phyloP scores from a whole-genome alignment of 2,888 invertebrate genomes.

The Xanthorhoe designata region DNA sequence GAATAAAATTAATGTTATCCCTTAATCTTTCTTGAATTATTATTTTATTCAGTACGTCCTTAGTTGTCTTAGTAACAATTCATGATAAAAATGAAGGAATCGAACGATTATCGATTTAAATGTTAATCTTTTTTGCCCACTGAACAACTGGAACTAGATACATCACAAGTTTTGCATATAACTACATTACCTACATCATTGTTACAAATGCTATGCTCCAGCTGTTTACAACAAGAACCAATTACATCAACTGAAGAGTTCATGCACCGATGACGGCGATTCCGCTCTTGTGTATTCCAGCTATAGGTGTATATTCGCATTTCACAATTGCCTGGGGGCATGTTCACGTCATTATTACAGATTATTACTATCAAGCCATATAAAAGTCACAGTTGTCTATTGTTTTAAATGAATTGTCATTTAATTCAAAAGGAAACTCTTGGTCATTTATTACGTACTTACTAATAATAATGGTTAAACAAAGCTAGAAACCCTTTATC shows the following conservation, averaged over 20 bases:
- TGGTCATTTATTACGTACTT: too few relatives aligned
- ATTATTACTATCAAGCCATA: constrained; percentile 33
- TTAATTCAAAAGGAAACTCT: too few relatives aligned
- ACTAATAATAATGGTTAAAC: too few relatives aligned
- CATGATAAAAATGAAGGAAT: too few relatives aligned
- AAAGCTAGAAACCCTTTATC: too few relatives aligned
- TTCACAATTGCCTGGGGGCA: constrained; percentile 23
- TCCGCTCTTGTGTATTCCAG: constrained; percentile 11
- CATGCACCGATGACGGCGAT: constrained; percentile 18
- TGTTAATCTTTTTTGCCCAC: not conserved
- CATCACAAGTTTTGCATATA: not conserved
- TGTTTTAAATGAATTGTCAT: not conserved
- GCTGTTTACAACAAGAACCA: constrained; percentile 24
- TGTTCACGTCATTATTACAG: constrained; percentile 19
- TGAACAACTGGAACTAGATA: not conserved
- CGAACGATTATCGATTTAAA: too few relatives aligned
- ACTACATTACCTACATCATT: not conserved
- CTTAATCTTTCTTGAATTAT: too few relatives aligned
- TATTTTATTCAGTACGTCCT: too few relatives aligned
- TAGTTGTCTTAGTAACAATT: too few relatives aligned
- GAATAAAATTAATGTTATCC: too few relatives aligned
- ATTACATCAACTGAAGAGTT: constrained; percentile 30
- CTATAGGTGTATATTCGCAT: constrained; percentile 9
- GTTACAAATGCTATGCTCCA: constrained; percentile 2
- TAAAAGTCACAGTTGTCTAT: constrained; percentile 1